Percentiles rank a stretch among this genome's conserved stretches.
phyloP scores from a whole-genome alignment of 2,797 vertebrate genomes.

The Pseudomugil gertrudae region DNA sequence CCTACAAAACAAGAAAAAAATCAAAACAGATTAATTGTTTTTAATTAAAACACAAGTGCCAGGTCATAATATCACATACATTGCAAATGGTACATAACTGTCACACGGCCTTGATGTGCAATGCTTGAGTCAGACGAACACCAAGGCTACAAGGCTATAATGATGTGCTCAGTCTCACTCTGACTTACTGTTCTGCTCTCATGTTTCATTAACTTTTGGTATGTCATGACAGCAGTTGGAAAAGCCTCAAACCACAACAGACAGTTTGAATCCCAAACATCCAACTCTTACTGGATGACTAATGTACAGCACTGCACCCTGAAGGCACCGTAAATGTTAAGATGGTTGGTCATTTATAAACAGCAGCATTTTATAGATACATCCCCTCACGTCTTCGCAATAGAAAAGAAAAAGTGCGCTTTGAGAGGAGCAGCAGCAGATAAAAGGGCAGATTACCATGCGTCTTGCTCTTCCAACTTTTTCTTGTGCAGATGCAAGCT shows the following conservation, averaged over 20 bases:
- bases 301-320: conserved; percentile 22
- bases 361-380: not conserved
- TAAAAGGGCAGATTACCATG: not conserved
- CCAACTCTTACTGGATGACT: conserved; percentile 42
- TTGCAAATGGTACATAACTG: conserved; percentile 31
- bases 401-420: not conserved
- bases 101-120: conserved; percentile 40
- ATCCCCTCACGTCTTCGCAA: not conserved
- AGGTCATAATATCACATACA: conserved; percentile 27
- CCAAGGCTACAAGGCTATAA: not conserved
- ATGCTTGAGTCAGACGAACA: conserved; percentile 25
- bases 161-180: conserved; percentile 41
- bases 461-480: not conserved
- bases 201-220: conserved; percentile 51
- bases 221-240: conserved; percentile 33
- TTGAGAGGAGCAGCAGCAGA: not conserved
- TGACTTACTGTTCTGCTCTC: conserved; percentile 47
- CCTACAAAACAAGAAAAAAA: conserved; percentile 76
- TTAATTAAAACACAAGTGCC: conserved; percentile 8
- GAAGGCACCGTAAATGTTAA: conserved; percentile 4
- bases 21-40: conserved; percentile 7
- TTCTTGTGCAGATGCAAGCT: no score
- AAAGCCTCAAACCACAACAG: conserved; percentile 49
- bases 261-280: conserved; percentile 46
- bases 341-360: conserved; percentile 3